A percentile compares a stretch with the other conserved stretches of the same genome.
Conservation (phyloP, 2,888 invertebrate species). For the Hemicrepidius hirtus region DNA sequence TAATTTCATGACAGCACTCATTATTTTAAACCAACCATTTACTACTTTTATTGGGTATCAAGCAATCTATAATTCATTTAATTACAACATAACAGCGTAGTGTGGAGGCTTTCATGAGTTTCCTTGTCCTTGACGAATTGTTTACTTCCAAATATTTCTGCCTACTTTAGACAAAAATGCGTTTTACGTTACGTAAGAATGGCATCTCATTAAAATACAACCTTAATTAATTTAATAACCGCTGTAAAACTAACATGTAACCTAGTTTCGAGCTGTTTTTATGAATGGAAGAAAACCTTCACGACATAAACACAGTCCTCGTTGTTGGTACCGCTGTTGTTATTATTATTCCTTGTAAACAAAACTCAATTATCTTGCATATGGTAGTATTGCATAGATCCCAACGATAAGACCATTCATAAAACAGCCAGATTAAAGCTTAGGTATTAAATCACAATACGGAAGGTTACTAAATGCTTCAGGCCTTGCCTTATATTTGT, state of each 20-base stretch:
- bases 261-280: background rate
- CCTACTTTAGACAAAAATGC: background rate
- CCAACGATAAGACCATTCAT: conserved; percentile 20
- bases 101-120: conserved; percentile 7
- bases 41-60: too few species aligned
- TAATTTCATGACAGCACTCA: too few species aligned
- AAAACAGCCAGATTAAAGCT: conserved; percentile 1
- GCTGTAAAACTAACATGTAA: too few species aligned
- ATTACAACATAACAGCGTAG: too few species aligned
- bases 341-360: conserved; percentile 18
- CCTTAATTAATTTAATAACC: background rate
- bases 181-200: conserved; percentile 4
- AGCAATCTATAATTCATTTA: too few species aligned
- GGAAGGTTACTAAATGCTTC: background rate
- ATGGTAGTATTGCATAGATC: background rate
- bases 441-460: background rate
- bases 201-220: background rate
- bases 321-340: conserved; percentile 7
- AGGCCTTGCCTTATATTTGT: background rate
- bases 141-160: conserved; percentile 12
- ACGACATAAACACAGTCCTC: background rate
- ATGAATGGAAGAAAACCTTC: conserved; percentile 23
- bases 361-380: conserved; percentile 18
- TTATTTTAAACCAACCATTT: too few species aligned
- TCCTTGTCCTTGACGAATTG: conserved; percentile 2